Percentiles rank a stretch among this genome's conserved stretches.
phyloP scores from a whole-genome alignment of 2,797 vertebrate genomes.

The Rhinoraja longicauda region DNA sequence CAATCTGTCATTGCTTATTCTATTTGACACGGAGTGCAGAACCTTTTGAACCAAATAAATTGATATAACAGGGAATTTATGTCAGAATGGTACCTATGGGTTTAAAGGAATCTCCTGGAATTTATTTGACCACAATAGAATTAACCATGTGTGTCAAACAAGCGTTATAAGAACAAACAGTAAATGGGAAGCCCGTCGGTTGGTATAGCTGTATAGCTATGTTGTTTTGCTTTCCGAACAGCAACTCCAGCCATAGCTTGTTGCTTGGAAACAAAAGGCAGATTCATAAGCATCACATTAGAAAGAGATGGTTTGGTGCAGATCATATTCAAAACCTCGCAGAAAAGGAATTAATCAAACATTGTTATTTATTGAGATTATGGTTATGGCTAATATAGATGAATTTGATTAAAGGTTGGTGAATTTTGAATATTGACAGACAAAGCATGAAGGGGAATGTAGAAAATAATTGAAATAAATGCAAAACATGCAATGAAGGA shows the following conservation, averaged over 20 bases:
- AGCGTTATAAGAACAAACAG: not conserved
- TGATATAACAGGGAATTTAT: not conserved
- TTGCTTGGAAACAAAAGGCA: slow-evolving; percentile 1
- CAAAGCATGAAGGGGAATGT: too few species aligned
- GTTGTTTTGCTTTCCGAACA: not conserved
- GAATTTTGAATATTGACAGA: not conserved
- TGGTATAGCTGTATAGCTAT: not conserved
- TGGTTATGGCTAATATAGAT: not conserved
- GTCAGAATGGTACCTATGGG: not conserved
- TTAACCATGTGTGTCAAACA: not conserved
- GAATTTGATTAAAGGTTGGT: not conserved
- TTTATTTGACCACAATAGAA: not conserved
- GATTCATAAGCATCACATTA: not conserved
- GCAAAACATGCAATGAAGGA: too few species aligned
- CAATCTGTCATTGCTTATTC: not conserved
- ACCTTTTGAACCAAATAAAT: not conserved
- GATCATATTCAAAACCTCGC: not conserved
- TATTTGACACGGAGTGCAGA: not conserved
- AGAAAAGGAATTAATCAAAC: not conserved
- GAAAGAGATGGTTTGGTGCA: not conserved
- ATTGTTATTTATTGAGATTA: not conserved
- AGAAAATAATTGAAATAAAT: too few species aligned
- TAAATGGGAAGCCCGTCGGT: not conserved
- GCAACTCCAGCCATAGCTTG: not conserved
- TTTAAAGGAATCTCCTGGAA: not conserved